Conservation (phyloP, 2,797 vertebrate species). For the Hemitrygon akajei region DNA sequence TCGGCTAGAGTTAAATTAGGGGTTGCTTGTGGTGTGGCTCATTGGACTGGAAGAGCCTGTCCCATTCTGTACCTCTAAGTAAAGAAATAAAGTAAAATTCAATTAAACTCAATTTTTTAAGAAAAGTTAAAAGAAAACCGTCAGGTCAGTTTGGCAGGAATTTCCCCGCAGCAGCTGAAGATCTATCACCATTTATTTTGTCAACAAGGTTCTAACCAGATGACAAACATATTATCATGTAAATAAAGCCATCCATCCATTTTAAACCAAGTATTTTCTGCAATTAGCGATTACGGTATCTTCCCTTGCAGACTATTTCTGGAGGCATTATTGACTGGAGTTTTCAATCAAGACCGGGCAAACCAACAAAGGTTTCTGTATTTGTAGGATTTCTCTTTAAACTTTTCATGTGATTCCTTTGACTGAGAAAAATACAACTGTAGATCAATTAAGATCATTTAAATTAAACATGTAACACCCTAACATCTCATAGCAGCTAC, state of each 20-base stretch:
- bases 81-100: no score
- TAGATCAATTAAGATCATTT: constrained; percentile 25
- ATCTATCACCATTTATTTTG: not conserved
- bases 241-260: constrained; percentile 22
- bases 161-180: not conserved
- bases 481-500: not conserved
- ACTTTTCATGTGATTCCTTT: not conserved
- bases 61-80: no score
- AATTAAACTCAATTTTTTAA: no score
- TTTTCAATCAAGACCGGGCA: constrained; percentile 14
- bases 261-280: not conserved
- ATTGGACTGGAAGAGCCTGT: no score
- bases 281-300: constrained; percentile 17
- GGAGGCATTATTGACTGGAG: not conserved
- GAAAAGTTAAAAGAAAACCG: no score
- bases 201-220: not conserved
- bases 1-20: no score
- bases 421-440: not conserved
- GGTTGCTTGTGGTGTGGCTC: no score
- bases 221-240: constrained; percentile 29
- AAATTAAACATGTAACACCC: not conserved
- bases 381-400: not conserved
- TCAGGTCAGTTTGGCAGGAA: not conserved
- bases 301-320: not conserved
- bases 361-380: not conserved